phyloP scores from a whole-genome alignment of 2,113 vertebrate species.

The Python bivittatus region DNA sequence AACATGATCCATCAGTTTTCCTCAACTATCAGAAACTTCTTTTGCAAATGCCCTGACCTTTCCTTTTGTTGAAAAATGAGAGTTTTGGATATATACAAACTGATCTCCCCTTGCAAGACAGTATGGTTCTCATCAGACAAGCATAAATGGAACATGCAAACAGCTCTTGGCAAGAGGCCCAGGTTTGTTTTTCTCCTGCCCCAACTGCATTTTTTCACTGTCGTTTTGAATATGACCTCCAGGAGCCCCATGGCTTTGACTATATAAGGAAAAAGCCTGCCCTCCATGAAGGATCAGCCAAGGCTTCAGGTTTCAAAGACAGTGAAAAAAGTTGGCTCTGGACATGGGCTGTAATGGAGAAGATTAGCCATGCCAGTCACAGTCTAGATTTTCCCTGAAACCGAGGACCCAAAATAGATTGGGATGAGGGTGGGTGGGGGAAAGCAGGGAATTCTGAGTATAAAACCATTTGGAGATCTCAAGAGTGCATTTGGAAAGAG shows the following conservation, averaged over 20 bases:
- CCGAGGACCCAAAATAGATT: neutral
- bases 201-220: conserved; percentile 62
- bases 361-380: conserved; percentile 25
- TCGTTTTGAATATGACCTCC: conserved; percentile 65
- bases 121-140: conserved; percentile 68
- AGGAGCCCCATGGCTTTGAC: conserved; percentile 63
- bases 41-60: neutral
- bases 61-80: neutral
- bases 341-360: conserved; percentile 14
- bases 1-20: neutral
- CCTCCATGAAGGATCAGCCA: conserved; percentile 56
- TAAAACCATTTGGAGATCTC: neutral
- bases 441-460: neutral
- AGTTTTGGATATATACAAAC: neutral
- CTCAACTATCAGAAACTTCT: neutral
- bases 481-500: neutral
- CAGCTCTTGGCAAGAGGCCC: conserved; percentile 43
- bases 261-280: conserved; percentile 65
- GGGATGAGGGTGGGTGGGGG: neutral
- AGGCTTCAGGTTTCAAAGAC: conserved; percentile 53
- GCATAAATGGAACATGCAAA: conserved; percentile 60
- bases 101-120: neutral
- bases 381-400: conserved; percentile 25
- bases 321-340: conserved; percentile 48
- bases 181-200: conserved; percentile 11